Percentiles rank a stretch among this genome's conserved stretches.
phyloP scores from a whole-genome alignment of 2,113 vertebrate genomes.

The Gnathonemus echidnorhynchus region DNA sequence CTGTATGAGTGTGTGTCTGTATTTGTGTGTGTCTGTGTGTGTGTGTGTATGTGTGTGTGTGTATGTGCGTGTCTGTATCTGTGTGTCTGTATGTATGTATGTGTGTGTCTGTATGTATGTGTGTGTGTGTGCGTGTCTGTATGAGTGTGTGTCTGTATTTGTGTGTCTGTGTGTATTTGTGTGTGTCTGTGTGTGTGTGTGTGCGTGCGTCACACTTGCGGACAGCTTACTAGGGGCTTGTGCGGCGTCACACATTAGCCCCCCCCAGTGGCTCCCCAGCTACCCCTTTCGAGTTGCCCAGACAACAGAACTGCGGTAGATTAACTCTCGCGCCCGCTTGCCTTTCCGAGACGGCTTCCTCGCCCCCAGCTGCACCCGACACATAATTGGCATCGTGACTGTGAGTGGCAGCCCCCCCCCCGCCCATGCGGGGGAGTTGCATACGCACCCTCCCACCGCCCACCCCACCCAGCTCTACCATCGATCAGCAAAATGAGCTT shows the following conservation, averaged over 20 bases:
- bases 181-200: too few species aligned
- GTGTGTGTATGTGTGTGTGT: too few species aligned
- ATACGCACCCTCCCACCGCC: background rate
- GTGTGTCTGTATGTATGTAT: rapidly evolving
- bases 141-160: too few species aligned
- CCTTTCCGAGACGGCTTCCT: conserved; percentile 18
- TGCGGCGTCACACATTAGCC: background rate
- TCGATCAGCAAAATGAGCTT: conserved; percentile 17
- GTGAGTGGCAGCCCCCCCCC: conserved; percentile 56
- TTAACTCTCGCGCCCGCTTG: conserved; percentile 28
- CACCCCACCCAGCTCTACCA: background rate
- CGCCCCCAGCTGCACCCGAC: conserved; percentile 46
- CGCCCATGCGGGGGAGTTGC: background rate
- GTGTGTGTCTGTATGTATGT: too few species aligned
- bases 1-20: too few species aligned
- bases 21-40: too few species aligned
- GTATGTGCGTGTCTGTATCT: too few species aligned
- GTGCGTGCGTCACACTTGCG: background rate
- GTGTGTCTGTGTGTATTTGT: too few species aligned
- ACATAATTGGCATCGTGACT: conserved; percentile 56
- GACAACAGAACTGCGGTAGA: conserved; percentile 19
- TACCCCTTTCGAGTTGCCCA: background rate
- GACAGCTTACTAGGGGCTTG: background rate
- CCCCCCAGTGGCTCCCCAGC: background rate
- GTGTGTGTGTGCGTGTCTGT: too few species aligned